Conservation (phyloP, 2,113 vertebrate genomes). For the Thunnus maccoyii region DNA sequence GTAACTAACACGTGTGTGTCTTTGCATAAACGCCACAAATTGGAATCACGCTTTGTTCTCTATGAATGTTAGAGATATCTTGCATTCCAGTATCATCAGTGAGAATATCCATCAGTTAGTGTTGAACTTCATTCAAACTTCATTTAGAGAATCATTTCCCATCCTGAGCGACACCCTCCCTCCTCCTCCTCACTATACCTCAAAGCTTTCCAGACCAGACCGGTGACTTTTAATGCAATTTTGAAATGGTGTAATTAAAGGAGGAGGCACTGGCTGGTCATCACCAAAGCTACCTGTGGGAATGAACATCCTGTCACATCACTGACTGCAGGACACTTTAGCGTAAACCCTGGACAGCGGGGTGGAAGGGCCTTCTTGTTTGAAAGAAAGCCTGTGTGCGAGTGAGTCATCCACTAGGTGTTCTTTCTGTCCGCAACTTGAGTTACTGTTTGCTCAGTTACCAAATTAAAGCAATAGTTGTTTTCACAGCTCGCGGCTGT, state of each 20-base stretch:
- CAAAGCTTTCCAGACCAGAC: constrained; percentile 45
- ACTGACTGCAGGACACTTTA: constrained; percentile 24
- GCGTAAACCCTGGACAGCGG: background rate
- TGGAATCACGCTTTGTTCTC: constrained; percentile 33
- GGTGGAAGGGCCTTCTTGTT: constrained; percentile 20
- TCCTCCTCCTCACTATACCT: constrained; percentile 47
- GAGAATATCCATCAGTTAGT: constrained; percentile 20
- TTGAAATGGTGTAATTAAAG: background rate
- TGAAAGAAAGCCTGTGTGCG: background rate
- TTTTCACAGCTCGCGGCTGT: constrained; percentile 40
- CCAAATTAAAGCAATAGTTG: constrained; percentile 82
- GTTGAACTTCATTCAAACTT: background rate
- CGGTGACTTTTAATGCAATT: constrained; percentile 45
- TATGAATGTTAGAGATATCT: background rate
- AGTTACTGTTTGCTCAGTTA: constrained; percentile 60
- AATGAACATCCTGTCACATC: constrained; percentile 20
- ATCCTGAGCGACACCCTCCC: background rate
- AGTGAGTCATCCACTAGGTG: background rate
- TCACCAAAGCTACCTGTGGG: constrained; percentile 63
- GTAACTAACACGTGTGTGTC: background rate
- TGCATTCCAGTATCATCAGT: constrained; percentile 55
- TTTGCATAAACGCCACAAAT: constrained; percentile 10
- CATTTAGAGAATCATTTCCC: background rate
- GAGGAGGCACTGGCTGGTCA: constrained; percentile 39
- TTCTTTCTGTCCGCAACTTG: constrained; percentile 24